Conservation (phyloP, 2,888 invertebrate genomes). For the Tanytarsus gracilentus region DNA sequence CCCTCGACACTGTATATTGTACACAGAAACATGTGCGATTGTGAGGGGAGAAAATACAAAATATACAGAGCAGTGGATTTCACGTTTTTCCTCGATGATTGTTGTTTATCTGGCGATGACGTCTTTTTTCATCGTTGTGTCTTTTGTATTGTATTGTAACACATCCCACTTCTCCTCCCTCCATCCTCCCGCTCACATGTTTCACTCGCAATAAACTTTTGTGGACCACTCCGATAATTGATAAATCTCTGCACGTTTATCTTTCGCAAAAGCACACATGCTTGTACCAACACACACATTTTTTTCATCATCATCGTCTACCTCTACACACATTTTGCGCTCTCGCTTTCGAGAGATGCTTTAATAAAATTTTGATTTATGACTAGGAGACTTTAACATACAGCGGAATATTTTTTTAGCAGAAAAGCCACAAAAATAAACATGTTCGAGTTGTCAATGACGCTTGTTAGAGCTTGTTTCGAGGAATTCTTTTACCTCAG, state of each 20-base stretch:
- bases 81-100: conserved; percentile 19
- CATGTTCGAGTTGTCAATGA: conserved; percentile 13
- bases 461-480: conserved; percentile 1
- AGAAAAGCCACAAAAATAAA: conserved; percentile 15
- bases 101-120: conserved; percentile 27
- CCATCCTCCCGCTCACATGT: not conserved
- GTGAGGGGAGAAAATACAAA: not conserved
- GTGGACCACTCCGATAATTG: not conserved
- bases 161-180: conserved; percentile 21
- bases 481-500: not conserved
- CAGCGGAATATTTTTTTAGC: not conserved
- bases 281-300: not conserved
- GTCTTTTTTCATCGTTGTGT: too few relatives aligned
- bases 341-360: not conserved
- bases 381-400: not conserved
- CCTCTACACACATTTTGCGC: not conserved
- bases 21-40: not conserved
- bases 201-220: too few relatives aligned
- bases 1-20: conserved; percentile 5
- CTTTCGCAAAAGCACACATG: not conserved
- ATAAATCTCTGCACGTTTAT: conserved; percentile 15
- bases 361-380: conserved; percentile 11
- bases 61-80: not conserved
- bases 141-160: conserved; percentile 26
- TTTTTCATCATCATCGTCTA: not conserved